Evolutionary conservation across 2,888 invertebrate genomes (phyloP).

Genomic region (Clostera curtula): DNA sequence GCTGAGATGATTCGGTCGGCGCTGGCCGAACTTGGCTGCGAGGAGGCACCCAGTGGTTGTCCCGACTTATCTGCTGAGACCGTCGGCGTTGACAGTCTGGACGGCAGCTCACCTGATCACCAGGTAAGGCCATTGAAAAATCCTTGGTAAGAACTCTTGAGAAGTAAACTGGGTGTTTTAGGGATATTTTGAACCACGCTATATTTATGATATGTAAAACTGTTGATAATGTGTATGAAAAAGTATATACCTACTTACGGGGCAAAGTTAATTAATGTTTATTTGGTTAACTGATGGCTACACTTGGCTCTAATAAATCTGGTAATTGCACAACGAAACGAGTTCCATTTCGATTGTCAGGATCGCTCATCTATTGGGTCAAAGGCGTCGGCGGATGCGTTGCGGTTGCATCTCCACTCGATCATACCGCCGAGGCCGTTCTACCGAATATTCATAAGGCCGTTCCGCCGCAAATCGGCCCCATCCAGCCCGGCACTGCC

Average conservation of each 20-base stretch:
- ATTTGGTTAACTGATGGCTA: background rate
- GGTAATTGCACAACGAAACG: constrained; percentile 3
- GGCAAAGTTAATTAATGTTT: background rate
- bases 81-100: constrained; percentile 75
- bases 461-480: constrained; percentile 80
- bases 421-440: constrained; percentile 74
- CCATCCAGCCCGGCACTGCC: constrained; percentile 78
- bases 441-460: constrained; percentile 78
- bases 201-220: no score
- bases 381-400: constrained; percentile 63
- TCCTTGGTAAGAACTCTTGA: no score
- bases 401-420: constrained; percentile 73
- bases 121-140: constrained; percentile 74
- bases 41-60: constrained; percentile 90
- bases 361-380: constrained; percentile 72
- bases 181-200: no score
- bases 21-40: constrained; percentile 90
- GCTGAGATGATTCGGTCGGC: constrained; percentile 89
- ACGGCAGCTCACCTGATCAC: constrained; percentile 78
- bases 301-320: background rate
- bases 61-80: constrained; percentile 88
- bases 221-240: constrained; percentile 6
- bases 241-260: background rate
- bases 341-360: constrained; percentile 39
- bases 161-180: no score